Evolutionary conservation across 2,113 vertebrate genomes (phyloP).

Genomic region (Ictalurus punctatus): DNA sequence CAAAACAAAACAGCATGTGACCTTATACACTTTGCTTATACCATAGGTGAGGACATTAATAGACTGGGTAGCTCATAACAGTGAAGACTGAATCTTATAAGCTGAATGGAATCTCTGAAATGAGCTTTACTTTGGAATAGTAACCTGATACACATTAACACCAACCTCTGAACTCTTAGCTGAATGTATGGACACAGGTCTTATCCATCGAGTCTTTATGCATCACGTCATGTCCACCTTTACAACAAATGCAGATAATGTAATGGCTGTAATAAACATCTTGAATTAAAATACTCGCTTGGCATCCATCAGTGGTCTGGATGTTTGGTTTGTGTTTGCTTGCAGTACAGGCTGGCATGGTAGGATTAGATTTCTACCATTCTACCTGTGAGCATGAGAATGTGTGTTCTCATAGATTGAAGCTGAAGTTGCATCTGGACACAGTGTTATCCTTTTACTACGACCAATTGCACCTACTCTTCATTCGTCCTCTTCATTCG

Average conservation of each 20-base stretch:
- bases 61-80: not conserved
- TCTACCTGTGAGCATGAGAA: conserved; percentile 7
- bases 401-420: not conserved
- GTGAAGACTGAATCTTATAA: not conserved
- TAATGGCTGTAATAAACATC: not conserved
- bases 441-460: conserved; percentile 40
- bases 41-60: not conserved
- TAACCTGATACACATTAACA: conserved; percentile 5
- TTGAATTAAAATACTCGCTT: not conserved
- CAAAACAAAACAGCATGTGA: not conserved
- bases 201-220: not conserved
- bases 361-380: not conserved
- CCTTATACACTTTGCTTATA: not conserved
- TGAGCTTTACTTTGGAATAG: not conserved
- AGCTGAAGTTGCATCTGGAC: conserved; percentile 35
- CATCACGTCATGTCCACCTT: not conserved
- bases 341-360: not conserved
- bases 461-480: conserved; percentile 2
- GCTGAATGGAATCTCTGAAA: not conserved
- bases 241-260: not conserved
- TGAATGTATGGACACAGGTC: not conserved
- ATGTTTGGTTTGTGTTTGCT: conserved; percentile 10
- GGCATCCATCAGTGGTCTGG: not conserved
- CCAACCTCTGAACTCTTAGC: not conserved
- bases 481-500: not conserved